Base-by-base conservation (phyloP, 2,888 invertebrate species). In the Maniola hyperantus region DNA sequence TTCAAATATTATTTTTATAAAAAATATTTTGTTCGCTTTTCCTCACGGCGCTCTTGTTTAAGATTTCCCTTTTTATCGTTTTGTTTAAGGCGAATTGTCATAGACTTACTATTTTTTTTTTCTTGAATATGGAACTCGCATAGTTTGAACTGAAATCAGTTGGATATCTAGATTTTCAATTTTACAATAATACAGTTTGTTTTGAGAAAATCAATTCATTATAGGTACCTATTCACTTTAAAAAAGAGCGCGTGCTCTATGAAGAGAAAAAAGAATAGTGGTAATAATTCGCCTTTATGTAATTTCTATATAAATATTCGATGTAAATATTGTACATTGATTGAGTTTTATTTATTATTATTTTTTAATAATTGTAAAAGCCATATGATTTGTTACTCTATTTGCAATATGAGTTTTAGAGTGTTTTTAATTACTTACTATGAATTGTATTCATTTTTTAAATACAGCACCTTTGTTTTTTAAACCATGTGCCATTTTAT, bases 321-420 rank as follows among this genome's bases (percentile, higher is more conserved):
- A 88, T 91, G 91, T 92, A 91, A 91, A 92, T 92, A 91, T 87
- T 92, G 92, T 91, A 91, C 84, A 91, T 91, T 89, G 77, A 79
- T 86, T 85, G 74, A 80, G 82, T 86, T 83, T 64, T 88, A 91
- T 92, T 92, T 89, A 90, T 91, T 91, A 85, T 84, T 80, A 84
- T 87, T 85, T 85, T 84, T 84, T 83, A 78, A 77, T 76, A 58
- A 57, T 68, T 55, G 76, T 81, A 82, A 83, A 82, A 81, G 83
- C 83, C 87, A 86, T 87, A 84, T 86, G 42, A 81, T 86, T 88
- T 87, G 88, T 91, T 91, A 86, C 77, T 81, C 76, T 78, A 77
- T 53, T 62, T 82, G 80, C 81, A 81, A 84, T 84, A 79, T 83
- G 58, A 69, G 75, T 72, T 68, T 34, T 50, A 73, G 69, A 66